phyloP scores from a whole-genome alignment of 2,113 vertebrate genomes.

The Chaenogobius annularis region DNA sequence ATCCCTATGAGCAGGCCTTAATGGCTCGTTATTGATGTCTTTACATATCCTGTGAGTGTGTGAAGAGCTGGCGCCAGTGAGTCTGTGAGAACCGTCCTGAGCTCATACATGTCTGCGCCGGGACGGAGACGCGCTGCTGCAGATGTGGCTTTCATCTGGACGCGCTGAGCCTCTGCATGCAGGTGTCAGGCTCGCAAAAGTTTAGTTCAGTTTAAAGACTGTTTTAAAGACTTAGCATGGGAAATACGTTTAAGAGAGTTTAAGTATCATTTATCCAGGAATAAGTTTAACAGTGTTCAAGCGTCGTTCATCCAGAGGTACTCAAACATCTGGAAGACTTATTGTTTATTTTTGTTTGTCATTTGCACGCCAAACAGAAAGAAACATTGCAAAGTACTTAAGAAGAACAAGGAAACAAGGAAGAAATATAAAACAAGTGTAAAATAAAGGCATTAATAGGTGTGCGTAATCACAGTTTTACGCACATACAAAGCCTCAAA shows the following conservation, averaged over 20 bases:
- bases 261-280: neutral
- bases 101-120: constrained; percentile 62
- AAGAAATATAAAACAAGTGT: too few species aligned
- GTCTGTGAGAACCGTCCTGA: constrained; percentile 71
- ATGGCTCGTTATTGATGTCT: constrained; percentile 80
- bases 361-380: neutral
- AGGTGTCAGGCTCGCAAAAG: constrained; percentile 3
- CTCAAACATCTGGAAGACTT: neutral
- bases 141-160: constrained; percentile 11
- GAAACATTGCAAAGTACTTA: too few species aligned
- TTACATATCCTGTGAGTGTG: constrained; percentile 79
- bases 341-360: neutral
- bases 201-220: neutral
- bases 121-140: constrained; percentile 7
- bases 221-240: neutral
- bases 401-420: too few species aligned
- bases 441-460: too few species aligned
- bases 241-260: neutral
- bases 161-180: neutral
- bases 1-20: constrained; percentile 78
- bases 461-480: too few species aligned
- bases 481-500: too few species aligned
- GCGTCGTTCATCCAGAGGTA: neutral
- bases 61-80: constrained; percentile 76
- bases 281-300: too few species aligned